Base-by-base conservation (phyloP, 2,888 invertebrate genomes). In the Mythimna lalbum region DNA sequence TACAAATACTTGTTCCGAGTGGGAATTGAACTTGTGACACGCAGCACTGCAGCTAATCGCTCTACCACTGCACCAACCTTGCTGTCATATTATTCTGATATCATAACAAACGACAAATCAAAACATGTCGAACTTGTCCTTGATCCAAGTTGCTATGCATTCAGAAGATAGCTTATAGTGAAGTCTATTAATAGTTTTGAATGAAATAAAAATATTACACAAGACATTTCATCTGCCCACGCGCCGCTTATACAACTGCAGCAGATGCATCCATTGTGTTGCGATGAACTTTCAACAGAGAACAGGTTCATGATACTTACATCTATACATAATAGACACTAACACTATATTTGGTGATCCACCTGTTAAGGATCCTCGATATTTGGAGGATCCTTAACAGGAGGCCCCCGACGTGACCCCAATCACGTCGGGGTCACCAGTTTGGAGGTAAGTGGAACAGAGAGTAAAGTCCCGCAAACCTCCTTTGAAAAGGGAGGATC, bases 181-280 rank as follows among this genome's bases (percentile, higher is more conserved):
- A 21, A 27, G 21, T 43, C 27, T 39, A 47, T 21, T 57, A 52
- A 39, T n/a, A 49, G 49, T 39, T 36, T 43, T 68, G 33, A 76
- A 80, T 69, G 9, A 64, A 64, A 59, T 67, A 31, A 39, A 65
- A 81, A 67, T 64, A 53, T 73, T 67, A 73, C 65, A 72, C 69
- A 82, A 76, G 73, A 67, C 27, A 56, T 71, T 62, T 69, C 59
- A 56, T 64, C 68, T 43, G 59, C 62, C 62, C 62, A 60, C 53
- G 52, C 23, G 27, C n/a, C 23, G 21, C 39, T 64, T 69, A 33
- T 33, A 33, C 55, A 76, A 61, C 43, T 61, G 62, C 76, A 61
- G 74, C 76, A 61, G 74, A 68, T 78, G 76, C 72, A 78, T 56
- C 71, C 43, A 83, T 80, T 75, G 83, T 80, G 47, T 72, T 65